Evolutionary conservation across 2,797 vertebrate species (phyloP), one percentile per base, ranked within the genome.

Genomic region (Lacerta viridis): DNA sequence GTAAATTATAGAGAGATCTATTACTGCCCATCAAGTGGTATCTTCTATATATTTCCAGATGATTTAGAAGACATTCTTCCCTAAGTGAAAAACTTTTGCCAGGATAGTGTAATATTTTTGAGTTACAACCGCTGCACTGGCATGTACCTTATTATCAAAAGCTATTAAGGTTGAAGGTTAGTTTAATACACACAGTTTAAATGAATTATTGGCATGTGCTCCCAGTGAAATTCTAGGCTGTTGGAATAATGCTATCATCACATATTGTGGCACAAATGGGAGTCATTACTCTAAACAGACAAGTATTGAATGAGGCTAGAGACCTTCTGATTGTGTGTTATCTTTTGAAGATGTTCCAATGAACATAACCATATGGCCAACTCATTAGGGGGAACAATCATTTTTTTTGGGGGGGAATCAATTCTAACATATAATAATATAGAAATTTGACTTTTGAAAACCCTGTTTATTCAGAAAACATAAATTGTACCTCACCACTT

Each of bases 101-200:
- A 59, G 23, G 33, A 1, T 39, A 64, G 50, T 87, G 5, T 71
- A 83, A 75, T 88, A 29, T 77, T 92, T 91, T 36, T 64, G 43
- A 92, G 61, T 90, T 90, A 90, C 77, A 89, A 80, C 83, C 20
- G 15, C 74, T 68, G 74, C 55, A 43, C n/a, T 82, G 84, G 61
- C 84, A 71, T 61, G 72, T 46, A 46, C 64, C 59, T 66, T 84
- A 8, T 80, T 86, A 88, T 78, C 87, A 84, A 92, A 93, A 80
- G 23, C 85, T 88, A 84, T 94, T 87, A 90, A 41, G 76, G 43
- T 27, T 93, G 92, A 90, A 93, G 89, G 80, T 92, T 93, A 72
- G 50, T 95, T 91, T 93, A 83, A 92, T 80, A 85, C 76, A 41
- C 85, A 61, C 74, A 91, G 69, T 72, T 89, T 90, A 79, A 91